phyloP scores from a whole-genome alignment of 2,888 invertebrate genomes.

The Heliconius erato region DNA sequence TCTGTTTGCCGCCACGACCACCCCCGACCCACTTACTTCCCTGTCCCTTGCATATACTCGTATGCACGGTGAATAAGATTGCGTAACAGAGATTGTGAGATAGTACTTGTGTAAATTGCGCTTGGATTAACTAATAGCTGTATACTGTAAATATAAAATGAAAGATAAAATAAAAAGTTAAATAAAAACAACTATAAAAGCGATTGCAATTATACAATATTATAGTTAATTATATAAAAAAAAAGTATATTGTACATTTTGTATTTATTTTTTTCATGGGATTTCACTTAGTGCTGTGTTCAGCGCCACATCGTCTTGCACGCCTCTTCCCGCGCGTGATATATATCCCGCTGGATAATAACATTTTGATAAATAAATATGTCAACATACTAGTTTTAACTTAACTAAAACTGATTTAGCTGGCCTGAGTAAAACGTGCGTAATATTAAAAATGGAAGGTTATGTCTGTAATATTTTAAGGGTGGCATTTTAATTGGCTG shows the following conservation, averaged over 20 bases:
- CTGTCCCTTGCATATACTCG: slow-evolving; percentile 16
- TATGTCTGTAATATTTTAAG: slow-evolving; percentile 18
- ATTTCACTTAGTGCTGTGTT: too few relatives aligned
- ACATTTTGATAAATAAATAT: background rate
- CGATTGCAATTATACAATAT: background rate
- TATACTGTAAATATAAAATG: background rate
- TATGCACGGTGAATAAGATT: slow-evolving; percentile 5
- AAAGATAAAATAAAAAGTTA: background rate
- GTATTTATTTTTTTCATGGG: too few relatives aligned
- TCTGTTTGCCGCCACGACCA: slow-evolving; percentile 21
- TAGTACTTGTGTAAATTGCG: background rate
- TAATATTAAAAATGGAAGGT: background rate
- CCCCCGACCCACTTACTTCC: slow-evolving; percentile 27
- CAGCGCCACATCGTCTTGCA: too few relatives aligned
- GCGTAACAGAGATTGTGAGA: slow-evolving; percentile 9
- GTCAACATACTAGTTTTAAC: background rate
- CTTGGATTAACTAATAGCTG: slow-evolving; percentile 1
- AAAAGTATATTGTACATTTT: background rate
- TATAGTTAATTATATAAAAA: background rate
- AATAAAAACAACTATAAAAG: background rate
- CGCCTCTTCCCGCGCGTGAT: too few relatives aligned
- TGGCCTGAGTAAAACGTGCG: background rate
- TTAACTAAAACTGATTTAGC: background rate
- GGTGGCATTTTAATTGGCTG: slow-evolving; percentile 37
- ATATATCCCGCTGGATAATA: too few relatives aligned